phyloP scores from a whole-genome alignment of 2,888 invertebrate species.

The Erannis defoliaria region DNA sequence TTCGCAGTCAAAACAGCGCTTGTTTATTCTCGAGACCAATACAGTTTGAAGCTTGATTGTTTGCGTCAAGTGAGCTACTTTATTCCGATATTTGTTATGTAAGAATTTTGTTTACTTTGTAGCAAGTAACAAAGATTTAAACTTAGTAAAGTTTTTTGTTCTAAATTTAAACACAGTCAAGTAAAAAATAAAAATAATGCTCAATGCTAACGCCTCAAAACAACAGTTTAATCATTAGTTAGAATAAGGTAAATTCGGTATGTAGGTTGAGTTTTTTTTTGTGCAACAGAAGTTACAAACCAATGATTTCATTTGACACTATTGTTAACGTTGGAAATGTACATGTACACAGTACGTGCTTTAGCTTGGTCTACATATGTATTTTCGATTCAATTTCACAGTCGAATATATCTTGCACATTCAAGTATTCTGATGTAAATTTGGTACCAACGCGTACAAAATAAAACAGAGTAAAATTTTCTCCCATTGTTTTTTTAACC shows the following conservation, averaged over 20 bases:
- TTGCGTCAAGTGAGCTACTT: conserved; percentile 25
- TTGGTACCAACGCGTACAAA: neutral
- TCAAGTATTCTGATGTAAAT: neutral
- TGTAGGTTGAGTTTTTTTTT: neutral
- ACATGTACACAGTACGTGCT: neutral
- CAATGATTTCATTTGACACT: neutral
- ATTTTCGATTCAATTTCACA: neutral
- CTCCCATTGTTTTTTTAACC: neutral
- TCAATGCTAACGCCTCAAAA: too few relatives aligned
- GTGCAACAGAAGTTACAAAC: neutral
- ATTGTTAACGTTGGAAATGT: neutral
- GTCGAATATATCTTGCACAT: neutral
- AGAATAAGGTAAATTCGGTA: too few relatives aligned
- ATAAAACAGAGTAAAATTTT: neutral
- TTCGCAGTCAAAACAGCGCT: conserved; percentile 17
- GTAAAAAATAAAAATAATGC: too few relatives aligned
- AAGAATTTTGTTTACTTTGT: conserved; percentile 18
- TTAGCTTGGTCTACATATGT: neutral
- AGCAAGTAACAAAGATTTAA: neutral
- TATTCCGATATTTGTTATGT: conserved; percentile 20
- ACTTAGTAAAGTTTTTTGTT: conserved; percentile 1
- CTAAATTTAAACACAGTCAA: too few relatives aligned
- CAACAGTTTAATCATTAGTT: too few relatives aligned
- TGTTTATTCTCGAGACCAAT: conserved; percentile 44
- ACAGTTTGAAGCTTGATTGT: conserved; percentile 45